phyloP scores from a whole-genome alignment of 1,140 invertebrate species.

The Drosophila repletoides region DNA sequence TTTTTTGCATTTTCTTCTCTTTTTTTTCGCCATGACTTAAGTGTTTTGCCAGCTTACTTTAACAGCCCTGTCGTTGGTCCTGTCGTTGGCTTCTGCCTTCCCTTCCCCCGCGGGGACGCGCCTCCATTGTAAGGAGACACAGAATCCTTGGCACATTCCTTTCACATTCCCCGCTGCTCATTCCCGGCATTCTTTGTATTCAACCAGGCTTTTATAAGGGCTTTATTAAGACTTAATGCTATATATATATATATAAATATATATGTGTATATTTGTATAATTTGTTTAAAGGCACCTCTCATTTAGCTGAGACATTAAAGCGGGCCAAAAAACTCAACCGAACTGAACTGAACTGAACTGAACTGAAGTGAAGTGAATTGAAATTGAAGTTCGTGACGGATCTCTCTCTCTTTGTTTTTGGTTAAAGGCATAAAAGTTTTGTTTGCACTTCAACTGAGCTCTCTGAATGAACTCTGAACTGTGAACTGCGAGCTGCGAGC shows the following conservation, averaged over 20 bases:
- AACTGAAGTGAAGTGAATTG: neutral
- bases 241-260: neutral
- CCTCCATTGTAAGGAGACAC: constrained; percentile 38
- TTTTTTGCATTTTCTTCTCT: constrained; percentile 39
- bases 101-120: neutral
- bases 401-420: constrained; percentile 44
- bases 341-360: constrained; percentile 24
- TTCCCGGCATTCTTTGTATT: constrained; percentile 34
- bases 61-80: constrained; percentile 17
- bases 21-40: no score
- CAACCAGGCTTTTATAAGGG: constrained; percentile 38
- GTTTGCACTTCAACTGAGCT: constrained; percentile 41
- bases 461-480: no score
- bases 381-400: constrained; percentile 49
- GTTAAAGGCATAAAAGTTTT: constrained; percentile 48
- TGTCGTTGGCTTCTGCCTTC: neutral
- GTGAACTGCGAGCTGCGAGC: no score
- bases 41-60: constrained; percentile 42
- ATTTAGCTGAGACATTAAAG: neutral
- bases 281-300: constrained; percentile 38
- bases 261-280: constrained; percentile 4
- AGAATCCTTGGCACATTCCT: constrained; percentile 42
- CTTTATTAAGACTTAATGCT: constrained; percentile 33
- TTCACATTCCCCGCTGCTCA: neutral
- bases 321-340: neutral